These are phyloP conservation scores for Teleogryllus occipitalis DNA, from an alignment of 1,140 invertebrate genomes.

Conservation along the genomic window DNA sequence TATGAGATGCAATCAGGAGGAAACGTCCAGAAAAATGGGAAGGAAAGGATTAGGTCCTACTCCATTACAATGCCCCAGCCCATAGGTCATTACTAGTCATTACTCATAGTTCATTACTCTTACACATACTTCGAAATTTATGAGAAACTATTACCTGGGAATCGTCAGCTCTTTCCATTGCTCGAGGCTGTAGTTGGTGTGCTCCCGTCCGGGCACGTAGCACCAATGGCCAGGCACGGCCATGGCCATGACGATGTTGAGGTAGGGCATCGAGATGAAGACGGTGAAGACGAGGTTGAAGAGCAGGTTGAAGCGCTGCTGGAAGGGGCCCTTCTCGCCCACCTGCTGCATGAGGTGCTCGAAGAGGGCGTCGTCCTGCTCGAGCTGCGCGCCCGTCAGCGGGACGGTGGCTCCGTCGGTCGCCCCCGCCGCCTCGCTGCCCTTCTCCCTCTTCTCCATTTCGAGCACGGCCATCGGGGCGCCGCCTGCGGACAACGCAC, in stretches of 20 bases:
- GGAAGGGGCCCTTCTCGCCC: constrained; percentile 43
- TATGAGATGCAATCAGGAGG: no score
- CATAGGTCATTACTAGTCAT: no score
- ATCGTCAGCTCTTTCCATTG: constrained; percentile 42
- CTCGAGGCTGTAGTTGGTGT: constrained; percentile 37
- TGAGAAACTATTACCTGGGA: constrained; percentile 34
- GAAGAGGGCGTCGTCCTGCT: constrained; percentile 37
- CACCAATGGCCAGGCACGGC: constrained; percentile 48
- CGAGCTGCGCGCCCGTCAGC: constrained; percentile 10
- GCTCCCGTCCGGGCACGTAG: constrained; percentile 39
- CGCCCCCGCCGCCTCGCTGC: no score
- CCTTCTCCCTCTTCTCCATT: background rate
- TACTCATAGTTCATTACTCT: no score
- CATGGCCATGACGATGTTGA: constrained; percentile 43
- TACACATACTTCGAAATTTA: no score
- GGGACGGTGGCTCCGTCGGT: background rate
- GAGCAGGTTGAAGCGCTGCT: constrained; percentile 39
- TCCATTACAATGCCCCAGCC: no score
- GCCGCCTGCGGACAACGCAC: no score
- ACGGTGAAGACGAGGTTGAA: constrained; percentile 37
- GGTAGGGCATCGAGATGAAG: constrained; percentile 37
- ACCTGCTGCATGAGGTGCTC: constrained; percentile 41
- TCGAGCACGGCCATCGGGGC: background rate
- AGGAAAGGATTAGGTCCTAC: no score
- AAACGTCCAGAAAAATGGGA: no score